A percentile compares a stretch with the other conserved stretches of the same genome.
Evolutionary conservation across 2,113 vertebrate species (phyloP).

Genomic region (Laticauda colubrina): DNA sequence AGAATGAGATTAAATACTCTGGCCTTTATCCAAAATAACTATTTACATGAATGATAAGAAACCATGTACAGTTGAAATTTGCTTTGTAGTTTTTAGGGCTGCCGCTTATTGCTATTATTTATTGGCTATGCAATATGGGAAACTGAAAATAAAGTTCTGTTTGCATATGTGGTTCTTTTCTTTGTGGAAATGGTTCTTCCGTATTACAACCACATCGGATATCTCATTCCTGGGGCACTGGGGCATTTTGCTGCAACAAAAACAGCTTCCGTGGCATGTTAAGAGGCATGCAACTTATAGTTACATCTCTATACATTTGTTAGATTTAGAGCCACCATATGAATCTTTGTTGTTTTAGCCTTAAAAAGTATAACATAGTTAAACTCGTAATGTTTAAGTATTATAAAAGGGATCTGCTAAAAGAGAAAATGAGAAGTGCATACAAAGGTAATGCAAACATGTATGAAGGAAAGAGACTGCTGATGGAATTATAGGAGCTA

Average conservation of each 20-base stretch:
- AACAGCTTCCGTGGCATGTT: neutral
- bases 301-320: neutral
- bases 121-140: neutral
- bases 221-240: neutral
- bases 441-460: constrained; percentile 25
- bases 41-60: constrained; percentile 3
- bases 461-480: neutral
- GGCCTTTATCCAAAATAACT: constrained; percentile 7
- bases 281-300: neutral
- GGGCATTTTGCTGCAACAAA: neutral
- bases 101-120: neutral
- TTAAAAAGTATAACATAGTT: neutral
- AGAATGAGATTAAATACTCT: neutral
- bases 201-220: neutral
- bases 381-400: neutral
- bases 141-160: neutral
- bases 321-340: neutral
- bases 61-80: neutral
- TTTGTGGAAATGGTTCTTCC: neutral
- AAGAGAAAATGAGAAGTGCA: constrained; percentile 41
- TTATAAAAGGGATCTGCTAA: neutral
- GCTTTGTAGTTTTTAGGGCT: constrained; percentile 20
- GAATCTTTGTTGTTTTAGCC: neutral
- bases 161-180: neutral
- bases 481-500: neutral